These are phyloP conservation scores for Anthopleura sola DNA, from an alignment of 64 coral and sea anemone genomes.

Conservation along the genomic window DNA sequence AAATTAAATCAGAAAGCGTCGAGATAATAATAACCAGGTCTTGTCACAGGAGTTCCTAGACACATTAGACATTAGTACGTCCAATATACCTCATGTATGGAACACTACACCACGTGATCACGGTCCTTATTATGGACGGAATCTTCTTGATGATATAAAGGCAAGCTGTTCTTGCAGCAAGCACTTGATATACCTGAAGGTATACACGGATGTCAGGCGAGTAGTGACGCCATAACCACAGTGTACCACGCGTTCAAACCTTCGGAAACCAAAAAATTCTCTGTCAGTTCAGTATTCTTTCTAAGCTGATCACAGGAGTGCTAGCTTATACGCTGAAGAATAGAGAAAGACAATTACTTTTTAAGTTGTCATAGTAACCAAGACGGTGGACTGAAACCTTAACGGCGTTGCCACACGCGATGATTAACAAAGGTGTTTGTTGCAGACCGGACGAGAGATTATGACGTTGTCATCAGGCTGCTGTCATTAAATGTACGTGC, in stretches of 20 bases:
- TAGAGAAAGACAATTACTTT: not conserved
- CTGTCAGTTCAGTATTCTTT: not conserved
- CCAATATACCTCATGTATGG: too few relatives aligned
- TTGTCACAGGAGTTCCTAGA: not conserved
- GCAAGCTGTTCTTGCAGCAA: too few relatives aligned
- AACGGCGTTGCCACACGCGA: not conserved
- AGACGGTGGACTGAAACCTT: not conserved
- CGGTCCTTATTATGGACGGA: too few relatives aligned
- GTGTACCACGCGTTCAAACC: too few relatives aligned
- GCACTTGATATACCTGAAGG: not conserved
- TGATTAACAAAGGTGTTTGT: not conserved
- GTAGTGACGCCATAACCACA: too few relatives aligned
- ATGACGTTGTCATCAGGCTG: not conserved
- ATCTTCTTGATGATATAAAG: too few relatives aligned
- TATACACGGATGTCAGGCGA: not conserved
- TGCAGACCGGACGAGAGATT: not conserved
- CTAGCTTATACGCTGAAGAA: too few relatives aligned
- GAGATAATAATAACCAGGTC: not conserved
- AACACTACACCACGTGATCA: too few relatives aligned
- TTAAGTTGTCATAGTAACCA: not conserved
- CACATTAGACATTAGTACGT: not conserved
- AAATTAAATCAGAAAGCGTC: not conserved
- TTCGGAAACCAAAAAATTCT: too few relatives aligned
- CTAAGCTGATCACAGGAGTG: too few relatives aligned
- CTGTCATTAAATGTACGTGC: not conserved